Evolutionary conservation across 1,140 invertebrate species (phyloP).

Genomic region (Danaus melanippus): DNA sequence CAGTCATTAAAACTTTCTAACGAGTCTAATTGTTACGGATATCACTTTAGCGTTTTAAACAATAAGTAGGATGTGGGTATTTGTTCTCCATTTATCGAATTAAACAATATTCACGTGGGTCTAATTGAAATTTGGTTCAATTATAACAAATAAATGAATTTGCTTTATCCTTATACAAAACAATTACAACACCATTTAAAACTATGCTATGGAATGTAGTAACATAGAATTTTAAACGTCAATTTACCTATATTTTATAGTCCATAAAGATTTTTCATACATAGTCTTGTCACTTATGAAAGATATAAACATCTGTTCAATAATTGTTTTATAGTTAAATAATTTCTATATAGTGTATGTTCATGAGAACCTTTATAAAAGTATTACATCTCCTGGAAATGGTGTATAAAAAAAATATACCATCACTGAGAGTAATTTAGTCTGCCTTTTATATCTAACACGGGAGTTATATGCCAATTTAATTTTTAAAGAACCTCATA

Average conservation of each 20-base stretch:
- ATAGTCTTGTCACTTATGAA: too few species aligned
- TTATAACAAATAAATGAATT: too few species aligned
- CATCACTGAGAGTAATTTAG: conserved; percentile 4
- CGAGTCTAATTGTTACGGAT: conserved; percentile 52
- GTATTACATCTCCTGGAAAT: background rate
- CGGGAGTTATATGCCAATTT: conserved; percentile 10
- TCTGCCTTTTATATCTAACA: conserved; percentile 5
- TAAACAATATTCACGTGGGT: too few species aligned
- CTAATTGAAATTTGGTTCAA: too few species aligned
- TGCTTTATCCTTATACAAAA: too few species aligned
- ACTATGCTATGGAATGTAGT: too few species aligned
- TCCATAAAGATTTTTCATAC: too few species aligned
- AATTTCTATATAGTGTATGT: background rate
- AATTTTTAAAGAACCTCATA: conserved; percentile 9
- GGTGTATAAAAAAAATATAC: conserved; percentile 1
- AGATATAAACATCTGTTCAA: too few species aligned
- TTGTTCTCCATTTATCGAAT: background rate
- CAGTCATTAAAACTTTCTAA: conserved; percentile 58
- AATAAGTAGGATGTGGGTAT: conserved; percentile 16
- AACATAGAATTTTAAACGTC: too few species aligned
- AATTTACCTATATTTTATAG: too few species aligned
- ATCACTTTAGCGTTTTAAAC: conserved; percentile 38
- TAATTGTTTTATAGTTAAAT: background rate
- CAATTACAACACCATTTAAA: too few species aligned
- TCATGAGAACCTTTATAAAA: background rate